Conservation (phyloP, 2,797 vertebrate genomes). For the Fundulus diaphanus region DNA sequence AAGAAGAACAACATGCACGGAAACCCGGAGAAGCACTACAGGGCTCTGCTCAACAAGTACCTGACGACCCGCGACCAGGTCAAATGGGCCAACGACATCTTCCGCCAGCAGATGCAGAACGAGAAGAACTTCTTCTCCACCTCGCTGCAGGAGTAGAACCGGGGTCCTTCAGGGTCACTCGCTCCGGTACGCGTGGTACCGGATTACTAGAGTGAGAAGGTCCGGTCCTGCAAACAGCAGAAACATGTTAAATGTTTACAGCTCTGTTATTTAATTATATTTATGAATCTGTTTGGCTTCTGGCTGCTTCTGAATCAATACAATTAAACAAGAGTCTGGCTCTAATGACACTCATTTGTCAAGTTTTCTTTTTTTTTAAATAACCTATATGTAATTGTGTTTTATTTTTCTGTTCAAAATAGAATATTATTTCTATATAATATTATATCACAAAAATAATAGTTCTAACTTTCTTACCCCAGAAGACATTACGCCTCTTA, state of each 20-base stretch:
- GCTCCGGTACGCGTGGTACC: too few species aligned
- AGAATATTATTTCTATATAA: too few species aligned
- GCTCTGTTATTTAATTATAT: background rate
- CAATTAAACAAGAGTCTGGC: too few species aligned
- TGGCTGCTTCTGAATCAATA: background rate
- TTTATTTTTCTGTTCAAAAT: too few species aligned
- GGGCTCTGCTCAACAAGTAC: background rate
- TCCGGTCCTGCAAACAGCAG: background rate
- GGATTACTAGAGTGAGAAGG: background rate
- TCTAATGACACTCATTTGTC: too few species aligned
- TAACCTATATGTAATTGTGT: too few species aligned
- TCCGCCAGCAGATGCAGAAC: conserved; percentile 18
- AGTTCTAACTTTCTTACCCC: too few species aligned
- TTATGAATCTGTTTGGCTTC: background rate
- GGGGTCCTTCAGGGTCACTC: background rate
- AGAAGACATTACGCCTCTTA: too few species aligned
- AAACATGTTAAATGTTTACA: background rate
- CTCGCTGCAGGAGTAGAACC: background rate
- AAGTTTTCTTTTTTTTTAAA: too few species aligned
- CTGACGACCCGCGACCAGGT: background rate
- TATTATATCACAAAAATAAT: too few species aligned
- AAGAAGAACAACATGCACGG: conserved; percentile 8
- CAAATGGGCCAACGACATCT: background rate
- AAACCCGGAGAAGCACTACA: background rate
- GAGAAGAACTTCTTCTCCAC: background rate